Conservation (phyloP, 2,888 invertebrate genomes). For the Ptilodon capucinus region DNA sequence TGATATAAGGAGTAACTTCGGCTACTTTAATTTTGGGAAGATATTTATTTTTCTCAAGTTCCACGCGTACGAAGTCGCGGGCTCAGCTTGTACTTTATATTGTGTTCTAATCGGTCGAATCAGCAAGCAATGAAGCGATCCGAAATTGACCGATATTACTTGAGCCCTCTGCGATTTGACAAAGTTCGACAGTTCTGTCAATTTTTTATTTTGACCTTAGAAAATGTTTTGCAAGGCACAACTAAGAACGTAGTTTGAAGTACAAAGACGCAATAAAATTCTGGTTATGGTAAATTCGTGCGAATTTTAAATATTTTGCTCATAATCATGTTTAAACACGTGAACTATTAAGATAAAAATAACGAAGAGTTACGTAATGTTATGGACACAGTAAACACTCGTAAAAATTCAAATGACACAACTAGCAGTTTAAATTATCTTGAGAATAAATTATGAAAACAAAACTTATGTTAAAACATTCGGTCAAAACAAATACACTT, state of each 20-base stretch:
- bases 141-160: conserved; percentile 51
- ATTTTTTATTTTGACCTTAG: not conserved
- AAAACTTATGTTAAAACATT: not conserved
- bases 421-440: not conserved
- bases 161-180: conserved; percentile 28
- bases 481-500: not conserved
- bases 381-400: not conserved
- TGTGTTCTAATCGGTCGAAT: conserved; percentile 28
- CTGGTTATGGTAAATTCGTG: not conserved
- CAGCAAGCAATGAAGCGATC: conserved; percentile 24
- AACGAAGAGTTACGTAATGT: not conserved
- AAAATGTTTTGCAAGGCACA: too few species aligned
- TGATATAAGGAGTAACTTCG: too few species aligned
- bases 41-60: too few species aligned
- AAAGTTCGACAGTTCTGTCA: conserved; percentile 18
- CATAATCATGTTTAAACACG: not conserved
- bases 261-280: not conserved
- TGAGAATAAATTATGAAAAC: not conserved
- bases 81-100: too few species aligned
- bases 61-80: too few species aligned
- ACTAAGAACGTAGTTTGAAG: not conserved
- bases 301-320: not conserved
- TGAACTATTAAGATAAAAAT: not conserved
- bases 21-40: too few species aligned
- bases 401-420: not conserved